Conservation (phyloP, 2,113 vertebrate species). For the Tragelaphus buxtoni region DNA sequence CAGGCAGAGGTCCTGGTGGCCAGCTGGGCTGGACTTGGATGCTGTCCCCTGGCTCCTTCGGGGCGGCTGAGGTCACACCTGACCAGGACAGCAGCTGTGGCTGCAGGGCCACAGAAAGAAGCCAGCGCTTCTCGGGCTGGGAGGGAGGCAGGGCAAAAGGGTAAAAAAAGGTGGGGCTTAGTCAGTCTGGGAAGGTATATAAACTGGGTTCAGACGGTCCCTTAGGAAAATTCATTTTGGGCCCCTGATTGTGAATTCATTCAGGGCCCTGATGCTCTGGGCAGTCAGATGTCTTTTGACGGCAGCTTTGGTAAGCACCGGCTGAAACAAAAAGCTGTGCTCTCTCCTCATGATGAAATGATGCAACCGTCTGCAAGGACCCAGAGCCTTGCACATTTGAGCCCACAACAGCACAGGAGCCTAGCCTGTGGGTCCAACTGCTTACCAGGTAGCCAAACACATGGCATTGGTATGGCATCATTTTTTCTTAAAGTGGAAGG, state of each 20-base stretch:
- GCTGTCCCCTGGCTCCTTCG: not conserved
- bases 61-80: not conserved
- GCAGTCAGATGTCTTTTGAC: not conserved
- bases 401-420: not conserved
- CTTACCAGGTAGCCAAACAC: not conserved
- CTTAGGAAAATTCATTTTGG: not conserved
- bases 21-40: not conserved
- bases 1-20: not conserved
- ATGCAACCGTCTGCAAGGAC: not conserved
- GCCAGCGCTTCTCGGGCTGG: not conserved
- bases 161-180: not conserved
- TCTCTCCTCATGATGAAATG: not conserved
- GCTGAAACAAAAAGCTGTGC: not conserved
- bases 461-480: not conserved
- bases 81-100: not conserved
- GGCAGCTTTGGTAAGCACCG: not conserved
- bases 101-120: not conserved
- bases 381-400: not conserved
- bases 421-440: not conserved
- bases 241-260: not conserved
- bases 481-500: not conserved
- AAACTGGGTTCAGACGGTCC: not conserved
- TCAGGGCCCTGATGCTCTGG: not conserved
- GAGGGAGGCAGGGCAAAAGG: not conserved
- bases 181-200: not conserved